A percentile compares a stretch with the other conserved stretches of the same genome.
These are phyloP conservation scores for Petrolisthes manimaculis DNA, from an alignment of 2,888 invertebrate species.

Conservation along the genomic window DNA sequence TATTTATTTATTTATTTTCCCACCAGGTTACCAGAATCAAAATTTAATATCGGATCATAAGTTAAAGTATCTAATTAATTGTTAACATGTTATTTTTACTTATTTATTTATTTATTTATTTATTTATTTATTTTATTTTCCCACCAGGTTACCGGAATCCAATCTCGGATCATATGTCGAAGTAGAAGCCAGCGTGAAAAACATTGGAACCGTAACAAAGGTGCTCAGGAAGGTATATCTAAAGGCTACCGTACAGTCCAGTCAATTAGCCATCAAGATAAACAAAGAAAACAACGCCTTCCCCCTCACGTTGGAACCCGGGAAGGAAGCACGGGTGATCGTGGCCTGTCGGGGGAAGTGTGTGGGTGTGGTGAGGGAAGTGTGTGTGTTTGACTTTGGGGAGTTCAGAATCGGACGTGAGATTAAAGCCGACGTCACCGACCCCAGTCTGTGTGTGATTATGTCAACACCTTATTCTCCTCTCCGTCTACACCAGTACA, in stretches of 20 bases:
- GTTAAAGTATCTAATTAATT: no score
- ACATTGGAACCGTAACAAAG: slow-evolving; percentile 4
- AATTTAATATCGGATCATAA: no score
- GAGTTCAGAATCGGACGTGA: slow-evolving; percentile 49
- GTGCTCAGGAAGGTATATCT: slow-evolving; percentile 26
- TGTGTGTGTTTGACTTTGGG: slow-evolving; percentile 52
- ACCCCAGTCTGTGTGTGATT: no score
- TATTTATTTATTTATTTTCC: no score
- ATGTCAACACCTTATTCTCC: no score
- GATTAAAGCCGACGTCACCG: slow-evolving; percentile 36
- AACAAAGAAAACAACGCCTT: slow-evolving; percentile 8
- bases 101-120: no score
- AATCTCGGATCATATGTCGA: not conserved
- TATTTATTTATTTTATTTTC: not conserved
- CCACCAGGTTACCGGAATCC: slow-evolving; percentile 19
- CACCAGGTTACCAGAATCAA: no score
- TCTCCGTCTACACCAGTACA: no score
- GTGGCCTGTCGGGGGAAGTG: slow-evolving; percentile 38
- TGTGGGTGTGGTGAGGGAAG: slow-evolving; percentile 30
- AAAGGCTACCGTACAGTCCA: slow-evolving; percentile 11
- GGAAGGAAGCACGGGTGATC: not conserved
- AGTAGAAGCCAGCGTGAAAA: slow-evolving; percentile 23
- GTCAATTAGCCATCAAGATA: slow-evolving; percentile 24
- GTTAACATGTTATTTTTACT: no score
- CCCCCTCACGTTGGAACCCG: slow-evolving; percentile 20